Conservation (phyloP, 2,888 invertebrate species). For the Chrysolina americana region DNA sequence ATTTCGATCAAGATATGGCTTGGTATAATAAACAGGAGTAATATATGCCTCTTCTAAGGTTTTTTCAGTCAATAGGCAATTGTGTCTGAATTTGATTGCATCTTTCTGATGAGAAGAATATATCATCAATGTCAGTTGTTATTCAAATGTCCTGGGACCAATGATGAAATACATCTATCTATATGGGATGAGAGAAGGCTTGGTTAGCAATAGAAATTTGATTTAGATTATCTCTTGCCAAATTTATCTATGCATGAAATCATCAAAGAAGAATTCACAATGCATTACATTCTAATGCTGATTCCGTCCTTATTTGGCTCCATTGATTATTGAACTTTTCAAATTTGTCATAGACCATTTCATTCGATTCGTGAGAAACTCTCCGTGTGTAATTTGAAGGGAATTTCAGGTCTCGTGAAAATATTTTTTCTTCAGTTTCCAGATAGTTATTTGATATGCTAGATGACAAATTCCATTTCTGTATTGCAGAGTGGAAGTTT, state of each 20-base stretch:
- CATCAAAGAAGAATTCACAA: slow-evolving; percentile 7
- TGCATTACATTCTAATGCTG: slow-evolving; percentile 11
- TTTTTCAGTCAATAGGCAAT: slow-evolving; percentile 40
- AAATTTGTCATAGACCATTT: neutral
- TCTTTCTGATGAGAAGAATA: slow-evolving; percentile 37
- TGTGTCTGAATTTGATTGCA: slow-evolving; percentile 37
- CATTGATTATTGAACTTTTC: neutral
- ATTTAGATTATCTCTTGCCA: slow-evolving; percentile 15
- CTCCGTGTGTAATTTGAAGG: too few relatives aligned
- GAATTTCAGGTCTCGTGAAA: too few relatives aligned
- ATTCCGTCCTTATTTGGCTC: neutral
- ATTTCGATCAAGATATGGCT: slow-evolving; percentile 25
- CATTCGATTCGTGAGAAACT: too few relatives aligned
- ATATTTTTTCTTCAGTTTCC: too few relatives aligned
- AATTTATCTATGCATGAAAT: slow-evolving; percentile 12
- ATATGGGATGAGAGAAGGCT: slow-evolving; percentile 20
- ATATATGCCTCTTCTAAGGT: slow-evolving; percentile 27
- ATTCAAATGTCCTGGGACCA: slow-evolving; percentile 28
- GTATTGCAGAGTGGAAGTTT: too few relatives aligned
- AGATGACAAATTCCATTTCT: too few relatives aligned
- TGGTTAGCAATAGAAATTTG: slow-evolving; percentile 22
- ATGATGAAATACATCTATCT: slow-evolving; percentile 24
- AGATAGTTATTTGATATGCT: too few relatives aligned
- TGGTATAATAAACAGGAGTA: slow-evolving; percentile 30
- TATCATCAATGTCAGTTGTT: slow-evolving; percentile 30